Percentiles rank a stretch among this genome's conserved stretches.
Conservation (phyloP, 2,888 invertebrate species). For the Siphonodentalium dalli region DNA sequence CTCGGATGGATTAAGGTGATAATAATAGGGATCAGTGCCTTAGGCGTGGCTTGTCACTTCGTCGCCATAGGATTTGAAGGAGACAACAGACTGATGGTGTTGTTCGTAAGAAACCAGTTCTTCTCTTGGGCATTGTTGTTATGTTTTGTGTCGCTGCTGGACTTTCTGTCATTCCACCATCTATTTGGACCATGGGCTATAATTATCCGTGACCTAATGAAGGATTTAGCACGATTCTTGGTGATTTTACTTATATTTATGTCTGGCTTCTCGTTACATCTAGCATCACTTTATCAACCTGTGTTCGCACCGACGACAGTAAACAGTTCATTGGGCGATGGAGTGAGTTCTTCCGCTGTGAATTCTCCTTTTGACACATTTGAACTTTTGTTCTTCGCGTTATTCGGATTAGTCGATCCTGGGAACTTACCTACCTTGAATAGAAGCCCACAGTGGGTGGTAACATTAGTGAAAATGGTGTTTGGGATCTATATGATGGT, state of each 20-base stretch:
- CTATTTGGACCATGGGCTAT: slow-evolving; percentile 99
- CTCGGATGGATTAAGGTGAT: slow-evolving; percentile 81
- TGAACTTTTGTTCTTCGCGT: slow-evolving; percentile 97
- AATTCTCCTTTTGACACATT: slow-evolving; percentile 75
- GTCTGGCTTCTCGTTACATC: slow-evolving; percentile 92
- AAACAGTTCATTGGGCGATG: slow-evolving; percentile 38
- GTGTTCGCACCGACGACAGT: slow-evolving; percentile 41
- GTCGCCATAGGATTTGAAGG: slow-evolving; percentile 70
- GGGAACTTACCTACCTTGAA: slow-evolving; percentile 69
- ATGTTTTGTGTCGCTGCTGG: slow-evolving; percentile 94
- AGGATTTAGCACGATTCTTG: slow-evolving; percentile 91
- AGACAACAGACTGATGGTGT: slow-evolving; percentile 72
- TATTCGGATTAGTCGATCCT: slow-evolving; percentile 88
- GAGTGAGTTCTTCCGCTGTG: slow-evolving; percentile 34
- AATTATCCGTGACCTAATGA: slow-evolving; percentile 82
- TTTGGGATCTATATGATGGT: slow-evolving; percentile 98
- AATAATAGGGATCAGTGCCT: slow-evolving; percentile 78
- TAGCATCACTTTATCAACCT: slow-evolving; percentile 93
- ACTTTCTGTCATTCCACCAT: slow-evolving; percentile 97
- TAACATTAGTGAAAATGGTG: slow-evolving; percentile 69
- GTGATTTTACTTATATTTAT: slow-evolving; percentile 98
- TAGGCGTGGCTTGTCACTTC: slow-evolving; percentile 74
- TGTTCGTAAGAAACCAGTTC: slow-evolving; percentile 96
- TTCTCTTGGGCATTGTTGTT: slow-evolving; percentile 93
- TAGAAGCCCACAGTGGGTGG: slow-evolving; percentile 66